phyloP scores from a whole-genome alignment of 2,797 vertebrate species.

The Eidolon dupreanum region DNA sequence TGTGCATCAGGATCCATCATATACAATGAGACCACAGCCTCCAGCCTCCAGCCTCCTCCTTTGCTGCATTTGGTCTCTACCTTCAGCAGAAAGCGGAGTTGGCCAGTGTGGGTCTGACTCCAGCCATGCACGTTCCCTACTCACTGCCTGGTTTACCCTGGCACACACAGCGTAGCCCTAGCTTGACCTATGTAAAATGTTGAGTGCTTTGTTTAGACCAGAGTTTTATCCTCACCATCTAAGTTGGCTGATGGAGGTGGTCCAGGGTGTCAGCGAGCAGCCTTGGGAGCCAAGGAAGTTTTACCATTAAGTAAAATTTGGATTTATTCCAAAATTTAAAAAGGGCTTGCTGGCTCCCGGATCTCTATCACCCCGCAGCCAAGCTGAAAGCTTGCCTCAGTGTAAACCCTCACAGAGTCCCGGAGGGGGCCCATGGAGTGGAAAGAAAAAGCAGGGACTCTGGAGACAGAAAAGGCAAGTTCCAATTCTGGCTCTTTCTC shows the following conservation, averaged over 20 bases:
- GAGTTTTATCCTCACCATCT: neutral
- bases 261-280: neutral
- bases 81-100: neutral
- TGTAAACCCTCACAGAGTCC: neutral
- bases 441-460: neutral
- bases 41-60: neutral
- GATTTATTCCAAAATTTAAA: neutral
- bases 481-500: neutral
- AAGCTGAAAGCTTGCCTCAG: neutral
- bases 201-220: neutral
- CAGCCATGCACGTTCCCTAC: rapidly evolving
- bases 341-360: neutral
- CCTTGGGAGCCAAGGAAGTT: neutral
- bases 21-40: neutral
- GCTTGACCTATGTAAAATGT: neutral
- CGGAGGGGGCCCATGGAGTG: rapidly evolving
- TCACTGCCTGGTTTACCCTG: rapidly evolving
- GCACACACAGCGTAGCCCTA: rapidly evolving
- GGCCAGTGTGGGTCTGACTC: neutral
- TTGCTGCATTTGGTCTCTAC: neutral
- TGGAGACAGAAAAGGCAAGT: neutral
- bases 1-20: rapidly evolving
- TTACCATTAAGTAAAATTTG: neutral
- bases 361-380: rapidly evolving
- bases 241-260: rapidly evolving